Percentiles rank a stretch among this genome's conserved stretches.
These are phyloP conservation scores for Apis florea DNA, from an alignment of 1,140 invertebrate genomes.

Conservation along the genomic window DNA sequence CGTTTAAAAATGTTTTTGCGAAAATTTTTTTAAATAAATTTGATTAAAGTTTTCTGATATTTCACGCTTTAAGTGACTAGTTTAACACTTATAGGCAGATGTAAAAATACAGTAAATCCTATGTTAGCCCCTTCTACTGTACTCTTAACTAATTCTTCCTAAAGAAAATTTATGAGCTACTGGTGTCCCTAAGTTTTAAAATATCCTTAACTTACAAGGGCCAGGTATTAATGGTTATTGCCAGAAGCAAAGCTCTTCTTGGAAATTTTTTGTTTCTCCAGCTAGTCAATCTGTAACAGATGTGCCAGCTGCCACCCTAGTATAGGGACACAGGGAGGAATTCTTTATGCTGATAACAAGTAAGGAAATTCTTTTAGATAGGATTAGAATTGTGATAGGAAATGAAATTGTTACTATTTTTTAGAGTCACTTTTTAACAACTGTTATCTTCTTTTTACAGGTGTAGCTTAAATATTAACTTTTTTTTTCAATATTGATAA, in stretches of 20 bases:
- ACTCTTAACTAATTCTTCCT: conserved; percentile 42
- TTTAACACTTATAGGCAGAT: conserved; percentile 11
- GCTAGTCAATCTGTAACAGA: conserved; percentile 62
- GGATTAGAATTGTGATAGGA: conserved; percentile 26
- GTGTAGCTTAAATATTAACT: not conserved
- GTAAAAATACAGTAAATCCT: conserved; percentile 22
- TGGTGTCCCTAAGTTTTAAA: conserved; percentile 44
- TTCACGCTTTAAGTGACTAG: not conserved
- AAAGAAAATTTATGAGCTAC: conserved; percentile 55
- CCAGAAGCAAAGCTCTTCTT: conserved; percentile 55
- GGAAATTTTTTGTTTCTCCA: conserved; percentile 62
- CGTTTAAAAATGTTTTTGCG: too few relatives aligned
- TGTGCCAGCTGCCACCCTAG: conserved; percentile 64
- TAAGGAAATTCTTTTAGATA: conserved; percentile 50
- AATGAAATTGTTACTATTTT: conserved; percentile 36
- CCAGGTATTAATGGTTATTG: conserved; percentile 65
- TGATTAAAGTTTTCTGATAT: too few relatives aligned
- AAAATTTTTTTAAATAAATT: too few relatives aligned
- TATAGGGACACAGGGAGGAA: conserved; percentile 29
- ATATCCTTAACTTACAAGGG: conserved; percentile 53
- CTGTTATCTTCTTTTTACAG: not conserved
- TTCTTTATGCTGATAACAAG: conserved; percentile 61
- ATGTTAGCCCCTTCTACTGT: conserved; percentile 32
- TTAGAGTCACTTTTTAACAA: conserved; percentile 22
- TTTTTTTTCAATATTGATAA: conserved; percentile 1